Percentiles rank a stretch among this genome's conserved stretches.
These are phyloP conservation scores for Syrphus vitripennis DNA, from an alignment of 2,888 invertebrate species.

Conservation along the genomic window DNA sequence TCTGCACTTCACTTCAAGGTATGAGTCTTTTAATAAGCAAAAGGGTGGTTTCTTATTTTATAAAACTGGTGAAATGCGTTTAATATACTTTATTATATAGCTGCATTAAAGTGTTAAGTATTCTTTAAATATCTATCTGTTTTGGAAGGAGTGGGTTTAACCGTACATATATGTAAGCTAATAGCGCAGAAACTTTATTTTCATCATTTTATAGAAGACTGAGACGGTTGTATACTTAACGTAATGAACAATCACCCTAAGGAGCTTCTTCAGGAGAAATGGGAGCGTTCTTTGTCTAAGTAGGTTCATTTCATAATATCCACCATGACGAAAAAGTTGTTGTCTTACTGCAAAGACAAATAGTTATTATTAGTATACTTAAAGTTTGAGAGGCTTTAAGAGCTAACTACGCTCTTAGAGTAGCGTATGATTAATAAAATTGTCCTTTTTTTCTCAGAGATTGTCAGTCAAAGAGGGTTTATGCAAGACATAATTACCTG, in stretches of 20 bases:
- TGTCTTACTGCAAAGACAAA: slow-evolving; percentile 22
- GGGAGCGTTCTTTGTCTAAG: slow-evolving; percentile 34
- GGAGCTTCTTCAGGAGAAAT: slow-evolving; percentile 27
- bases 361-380: neutral
- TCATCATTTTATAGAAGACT: slow-evolving; percentile 5
- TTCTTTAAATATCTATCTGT: slow-evolving; percentile 27
- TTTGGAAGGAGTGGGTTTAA: neutral
- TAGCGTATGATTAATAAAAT: slow-evolving; percentile 25
- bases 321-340: slow-evolving; percentile 13
- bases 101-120: slow-evolving; percentile 43
- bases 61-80: slow-evolving; percentile 16
- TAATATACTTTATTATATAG: slow-evolving; percentile 30
- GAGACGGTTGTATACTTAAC: slow-evolving; percentile 39
- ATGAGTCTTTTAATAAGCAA: slow-evolving; percentile 48
- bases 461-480: neutral
- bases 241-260: slow-evolving; percentile 50
- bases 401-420: neutral
- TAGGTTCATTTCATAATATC: slow-evolving; percentile 31
- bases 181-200: slow-evolving; percentile 14
- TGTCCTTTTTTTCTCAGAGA: neutral
- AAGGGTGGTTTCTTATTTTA: slow-evolving; percentile 16
- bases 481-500: neutral
- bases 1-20: slow-evolving; percentile 48
- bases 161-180: neutral
- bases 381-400: slow-evolving; percentile 7